phyloP scores from a whole-genome alignment of 1,140 invertebrate genomes.

The Panulirus ornatus region DNA sequence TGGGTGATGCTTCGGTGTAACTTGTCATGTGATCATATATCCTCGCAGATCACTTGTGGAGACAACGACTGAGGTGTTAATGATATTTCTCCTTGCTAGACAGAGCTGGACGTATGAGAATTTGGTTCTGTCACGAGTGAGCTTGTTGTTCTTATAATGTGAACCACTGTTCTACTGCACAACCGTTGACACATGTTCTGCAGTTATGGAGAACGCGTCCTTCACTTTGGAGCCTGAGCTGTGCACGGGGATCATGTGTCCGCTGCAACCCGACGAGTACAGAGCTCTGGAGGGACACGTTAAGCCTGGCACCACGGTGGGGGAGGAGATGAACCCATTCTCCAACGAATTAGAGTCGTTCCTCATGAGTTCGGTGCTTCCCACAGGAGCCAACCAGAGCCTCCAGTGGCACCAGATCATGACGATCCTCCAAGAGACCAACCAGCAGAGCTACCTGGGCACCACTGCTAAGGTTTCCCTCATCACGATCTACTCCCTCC shows the following conservation, averaged over 20 bases:
- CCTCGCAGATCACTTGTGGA: neutral
- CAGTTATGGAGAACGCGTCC: slow-evolving; percentile 21
- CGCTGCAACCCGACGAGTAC: slow-evolving; percentile 12
- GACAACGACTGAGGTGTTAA: neutral
- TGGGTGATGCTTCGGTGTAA: neutral
- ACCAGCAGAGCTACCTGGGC: slow-evolving; percentile 69
- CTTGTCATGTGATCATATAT: neutral
- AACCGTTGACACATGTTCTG: no score
- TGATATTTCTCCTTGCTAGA: neutral
- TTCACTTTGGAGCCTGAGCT: slow-evolving; percentile 9
- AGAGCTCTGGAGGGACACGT: slow-evolving; percentile 4
- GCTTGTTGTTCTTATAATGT: neutral
- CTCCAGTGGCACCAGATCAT: slow-evolving; percentile 7
- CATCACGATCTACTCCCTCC: slow-evolving; percentile 77
- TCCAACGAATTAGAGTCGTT: slow-evolving; percentile 19
- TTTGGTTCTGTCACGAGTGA: neutral
- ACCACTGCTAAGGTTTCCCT: slow-evolving; percentile 76
- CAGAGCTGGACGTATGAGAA: neutral
- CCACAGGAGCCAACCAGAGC: neutral
- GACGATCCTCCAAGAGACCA: slow-evolving; percentile 42
- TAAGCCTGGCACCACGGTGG: neutral
- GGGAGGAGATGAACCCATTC: slow-evolving; percentile 8
- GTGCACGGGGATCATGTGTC: slow-evolving; percentile 16
- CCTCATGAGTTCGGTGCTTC: slow-evolving; percentile 8
- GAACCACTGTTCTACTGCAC: no score